These are phyloP conservation scores for Syritta pipiens DNA, from an alignment of 2,888 invertebrate genomes.

Conservation along the genomic window DNA sequence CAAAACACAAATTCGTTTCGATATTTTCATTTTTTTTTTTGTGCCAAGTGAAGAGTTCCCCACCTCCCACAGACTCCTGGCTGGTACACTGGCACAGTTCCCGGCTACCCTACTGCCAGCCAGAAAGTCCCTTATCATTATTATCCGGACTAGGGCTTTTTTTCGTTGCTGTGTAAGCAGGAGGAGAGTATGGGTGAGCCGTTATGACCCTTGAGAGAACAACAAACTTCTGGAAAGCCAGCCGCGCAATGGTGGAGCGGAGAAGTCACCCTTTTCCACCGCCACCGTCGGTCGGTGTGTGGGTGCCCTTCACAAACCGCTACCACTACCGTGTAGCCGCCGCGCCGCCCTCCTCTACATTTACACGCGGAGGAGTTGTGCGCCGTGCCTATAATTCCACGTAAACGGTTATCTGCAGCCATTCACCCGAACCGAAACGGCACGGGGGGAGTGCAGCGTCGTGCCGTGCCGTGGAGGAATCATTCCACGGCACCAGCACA, in stretches of 20 bases:
- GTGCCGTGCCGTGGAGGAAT: conserved; percentile 29
- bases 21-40: conserved; percentile 17
- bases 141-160: conserved; percentile 10
- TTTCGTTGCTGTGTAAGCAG: not conserved
- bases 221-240: conserved; percentile 66
- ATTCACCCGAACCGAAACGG: conserved; percentile 37
- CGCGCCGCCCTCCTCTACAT: conserved; percentile 40
- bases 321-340: not conserved
- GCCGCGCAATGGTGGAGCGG: conserved; percentile 16
- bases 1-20: conserved; percentile 36
- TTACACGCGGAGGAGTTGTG: conserved; percentile 50
- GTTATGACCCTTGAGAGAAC: conserved; percentile 67
- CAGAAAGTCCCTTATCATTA: conserved; percentile 45
- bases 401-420: conserved; percentile 58
- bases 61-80: too few species aligned
- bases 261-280: conserved; percentile 11
- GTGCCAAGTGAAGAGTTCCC: too few species aligned
- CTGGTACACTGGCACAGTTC: conserved; percentile 64
- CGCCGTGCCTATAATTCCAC: conserved; percentile 52
- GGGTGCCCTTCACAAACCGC: conserved; percentile 27
- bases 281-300: not conserved
- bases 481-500: conserved; percentile 57
- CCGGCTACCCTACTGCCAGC: conserved; percentile 47
- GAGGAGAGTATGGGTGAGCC: conserved; percentile 11
- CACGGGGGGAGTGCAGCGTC: not conserved